Evolutionary conservation across 2,888 invertebrate genomes (phyloP).

Genomic region (Drosophila kuntzei): DNA sequence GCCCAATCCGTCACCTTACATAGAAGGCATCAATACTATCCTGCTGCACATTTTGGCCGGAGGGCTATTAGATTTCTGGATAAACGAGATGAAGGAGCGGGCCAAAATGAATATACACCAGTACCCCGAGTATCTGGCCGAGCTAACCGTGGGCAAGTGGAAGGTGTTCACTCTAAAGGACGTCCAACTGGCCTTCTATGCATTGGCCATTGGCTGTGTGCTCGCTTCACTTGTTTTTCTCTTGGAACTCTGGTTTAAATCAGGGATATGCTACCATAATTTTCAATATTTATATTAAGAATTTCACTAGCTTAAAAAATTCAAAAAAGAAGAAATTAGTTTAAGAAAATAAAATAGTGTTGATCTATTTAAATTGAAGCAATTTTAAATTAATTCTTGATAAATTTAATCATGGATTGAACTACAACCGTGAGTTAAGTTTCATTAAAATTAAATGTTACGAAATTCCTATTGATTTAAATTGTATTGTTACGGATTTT

Average conservation of each 20-base stretch:
- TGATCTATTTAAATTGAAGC: too few species aligned
- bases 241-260: constrained; percentile 41
- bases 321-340: too few species aligned
- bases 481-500: too few species aligned
- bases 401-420: too few species aligned
- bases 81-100: constrained; percentile 75
- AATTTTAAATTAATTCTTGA: too few species aligned
- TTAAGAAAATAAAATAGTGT: too few species aligned
- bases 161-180: constrained; percentile 83
- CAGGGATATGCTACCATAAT: background rate
- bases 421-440: too few species aligned
- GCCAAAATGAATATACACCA: constrained; percentile 73
- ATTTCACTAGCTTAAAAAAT: too few species aligned
- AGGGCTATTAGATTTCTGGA: constrained; percentile 84
- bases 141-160: constrained; percentile 68
- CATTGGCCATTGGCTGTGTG: constrained; percentile 78
- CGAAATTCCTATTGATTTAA: too few species aligned
- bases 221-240: constrained; percentile 53
- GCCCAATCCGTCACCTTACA: constrained; percentile 81
- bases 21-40: constrained; percentile 75
- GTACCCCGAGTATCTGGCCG: constrained; percentile 64
- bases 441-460: too few species aligned
- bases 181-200: constrained; percentile 84
- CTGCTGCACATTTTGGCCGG: constrained; percentile 78
- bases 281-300: too few species aligned